Evolutionary conservation across 64 coral and sea anemone species (phyloP), one percentile per base, ranked within the genome.

Genomic region (Orbicella faveolata): DNA sequence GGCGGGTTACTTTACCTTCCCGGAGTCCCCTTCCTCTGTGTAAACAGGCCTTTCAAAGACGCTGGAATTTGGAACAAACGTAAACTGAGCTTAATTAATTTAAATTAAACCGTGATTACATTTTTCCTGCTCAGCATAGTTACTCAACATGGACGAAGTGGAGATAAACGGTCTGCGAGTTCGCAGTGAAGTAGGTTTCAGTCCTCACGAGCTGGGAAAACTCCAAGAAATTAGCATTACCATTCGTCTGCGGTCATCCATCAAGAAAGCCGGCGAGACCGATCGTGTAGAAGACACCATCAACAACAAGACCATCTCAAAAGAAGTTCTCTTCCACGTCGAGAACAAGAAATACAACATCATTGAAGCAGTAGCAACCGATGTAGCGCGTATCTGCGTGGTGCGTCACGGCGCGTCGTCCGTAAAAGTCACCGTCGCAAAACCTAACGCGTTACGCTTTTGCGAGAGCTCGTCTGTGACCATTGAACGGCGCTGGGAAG

Each of bases 301-400:
- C 8, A 81, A 90, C 75, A 82, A 79, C 34, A 91, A 80, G 59
- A 75, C 53, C 25, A 48, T 94, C 19, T 53, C 63, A 39, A 94
- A 94, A 87, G 89, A 87, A 20, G 57, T 94, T 17, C 51, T 94
- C 9, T 62, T 81, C 35, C 89, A 94, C 25, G 75, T 94, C 12
- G 88, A 90, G 51, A 90, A 90, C 25, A 94, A 87, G 55, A 90
- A 90, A 76, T 91, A 87, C 55, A 88, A 87, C 53, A 66, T 91
- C 9, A 87, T 94, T 36, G 89, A 94, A 87, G 70, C 93, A 8
- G 89, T 94, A 10, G 93, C 93, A 34, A 83, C 93, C 6, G 93
- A 94, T n/a, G 83, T 91, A 4, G 93, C 93, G 19, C 93, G 88
- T 21, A 94, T 94, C 61, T 90, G 93, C 21, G 93, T 94, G 9